A percentile compares a stretch with the other conserved stretches of the same genome.
phyloP scores from a whole-genome alignment of 2,797 vertebrate species.

The Falco biarmicus region DNA sequence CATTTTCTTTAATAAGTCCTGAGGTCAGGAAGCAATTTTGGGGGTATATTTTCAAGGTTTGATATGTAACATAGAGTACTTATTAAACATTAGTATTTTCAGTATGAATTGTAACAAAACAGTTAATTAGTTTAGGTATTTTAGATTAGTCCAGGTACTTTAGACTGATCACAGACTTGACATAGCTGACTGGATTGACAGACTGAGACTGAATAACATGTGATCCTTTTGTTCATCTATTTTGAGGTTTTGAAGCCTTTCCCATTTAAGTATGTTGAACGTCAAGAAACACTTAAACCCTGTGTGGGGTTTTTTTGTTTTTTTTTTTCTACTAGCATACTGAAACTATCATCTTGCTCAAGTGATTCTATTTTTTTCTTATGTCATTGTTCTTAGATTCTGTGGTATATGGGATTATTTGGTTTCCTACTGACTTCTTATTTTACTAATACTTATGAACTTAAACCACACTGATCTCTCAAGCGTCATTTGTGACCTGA shows the following conservation, averaged over 20 bases:
- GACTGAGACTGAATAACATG: neutral
- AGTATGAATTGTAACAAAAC: neutral
- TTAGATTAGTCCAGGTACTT: neutral
- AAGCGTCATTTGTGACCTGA: neutral
- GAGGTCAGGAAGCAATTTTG: neutral
- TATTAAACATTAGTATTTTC: neutral
- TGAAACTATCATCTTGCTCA: neutral
- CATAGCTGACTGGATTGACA: neutral
- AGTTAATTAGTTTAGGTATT: neutral
- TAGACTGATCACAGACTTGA: neutral
- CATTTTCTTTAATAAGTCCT: neutral
- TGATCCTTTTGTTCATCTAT: neutral
- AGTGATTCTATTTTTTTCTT: neutral
- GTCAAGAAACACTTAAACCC: fast-evolving
- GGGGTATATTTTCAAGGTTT: neutral
- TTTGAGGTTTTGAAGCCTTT: neutral
- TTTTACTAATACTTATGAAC: neutral
- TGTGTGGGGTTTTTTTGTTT: neutral
- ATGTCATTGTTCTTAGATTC: neutral
- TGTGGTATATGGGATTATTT: neutral
- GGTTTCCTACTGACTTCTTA: neutral
- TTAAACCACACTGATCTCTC: neutral
- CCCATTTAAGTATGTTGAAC: neutral
- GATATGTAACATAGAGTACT: neutral
- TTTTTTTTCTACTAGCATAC: neutral